phyloP scores from a whole-genome alignment of 2,113 vertebrate species.

The Paratilapia polleni region DNA sequence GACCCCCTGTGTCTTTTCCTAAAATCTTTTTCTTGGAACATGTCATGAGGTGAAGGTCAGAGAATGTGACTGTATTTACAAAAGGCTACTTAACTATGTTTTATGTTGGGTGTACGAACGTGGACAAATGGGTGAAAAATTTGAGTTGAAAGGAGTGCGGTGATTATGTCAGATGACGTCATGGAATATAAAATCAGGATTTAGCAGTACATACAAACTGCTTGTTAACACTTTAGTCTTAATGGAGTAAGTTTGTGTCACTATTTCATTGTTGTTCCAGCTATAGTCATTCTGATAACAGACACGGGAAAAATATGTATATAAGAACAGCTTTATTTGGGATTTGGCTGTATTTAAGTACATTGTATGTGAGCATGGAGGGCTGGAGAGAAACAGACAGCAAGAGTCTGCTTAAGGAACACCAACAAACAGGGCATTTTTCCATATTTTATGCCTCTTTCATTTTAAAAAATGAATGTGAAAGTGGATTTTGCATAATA shows the following conservation, averaged over 20 bases:
- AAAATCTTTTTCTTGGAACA: not conserved
- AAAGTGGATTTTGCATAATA: conserved; percentile 1
- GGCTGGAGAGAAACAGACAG: not conserved
- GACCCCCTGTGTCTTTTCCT: not conserved
- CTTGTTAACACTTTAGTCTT: not conserved
- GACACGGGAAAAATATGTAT: no score
- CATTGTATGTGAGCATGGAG: not conserved
- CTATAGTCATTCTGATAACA: no score
- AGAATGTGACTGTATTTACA: not conserved
- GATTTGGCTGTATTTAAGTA: not conserved
- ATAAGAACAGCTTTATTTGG: not conserved
- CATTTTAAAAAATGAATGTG: not conserved
- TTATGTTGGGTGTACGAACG: not conserved
- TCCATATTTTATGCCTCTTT: not conserved
- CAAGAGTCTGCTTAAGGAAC: not conserved
- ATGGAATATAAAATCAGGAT: not conserved
- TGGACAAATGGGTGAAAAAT: not conserved
- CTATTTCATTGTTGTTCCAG: not conserved
- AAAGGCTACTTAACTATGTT: not conserved
- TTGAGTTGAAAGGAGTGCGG: not conserved
- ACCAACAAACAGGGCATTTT: not conserved
- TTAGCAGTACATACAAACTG: not conserved
- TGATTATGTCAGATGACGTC: fast-evolving
- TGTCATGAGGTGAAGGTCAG: not conserved
- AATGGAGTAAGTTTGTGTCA: not conserved